Percentiles rank a stretch among this genome's conserved stretches.
phyloP scores from a whole-genome alignment of 2,888 invertebrate species.

The Idaea dimidiata region DNA sequence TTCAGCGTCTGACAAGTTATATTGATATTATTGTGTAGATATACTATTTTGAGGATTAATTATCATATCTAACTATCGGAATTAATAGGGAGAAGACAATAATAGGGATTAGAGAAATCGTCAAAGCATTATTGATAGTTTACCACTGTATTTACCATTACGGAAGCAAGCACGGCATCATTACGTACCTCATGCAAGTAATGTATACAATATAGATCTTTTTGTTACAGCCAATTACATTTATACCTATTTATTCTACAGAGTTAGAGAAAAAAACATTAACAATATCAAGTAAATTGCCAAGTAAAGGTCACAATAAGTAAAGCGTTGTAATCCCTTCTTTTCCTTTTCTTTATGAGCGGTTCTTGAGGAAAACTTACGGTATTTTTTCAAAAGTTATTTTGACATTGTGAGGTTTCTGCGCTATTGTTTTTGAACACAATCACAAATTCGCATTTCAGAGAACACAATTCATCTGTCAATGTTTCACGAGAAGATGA shows the following conservation, averaged over 20 bases:
- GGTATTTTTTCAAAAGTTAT: not conserved
- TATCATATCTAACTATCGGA: too few species aligned
- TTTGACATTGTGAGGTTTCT: constrained; percentile 38
- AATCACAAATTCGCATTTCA: not conserved
- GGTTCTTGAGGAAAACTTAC: too few species aligned
- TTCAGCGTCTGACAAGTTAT: too few species aligned
- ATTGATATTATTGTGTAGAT: too few species aligned
- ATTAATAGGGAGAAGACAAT: too few species aligned
- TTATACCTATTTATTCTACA: not conserved
- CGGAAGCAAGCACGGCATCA: too few species aligned
- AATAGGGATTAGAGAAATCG: too few species aligned
- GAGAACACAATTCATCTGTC: constrained; percentile 65
- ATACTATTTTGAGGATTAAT: too few species aligned
- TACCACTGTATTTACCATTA: too few species aligned
- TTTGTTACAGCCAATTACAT: not conserved
- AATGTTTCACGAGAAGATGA: constrained; percentile 71
- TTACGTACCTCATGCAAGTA: too few species aligned
- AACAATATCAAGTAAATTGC: not conserved
- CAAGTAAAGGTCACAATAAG: not conserved
- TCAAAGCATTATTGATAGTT: too few species aligned
- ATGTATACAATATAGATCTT: not conserved
- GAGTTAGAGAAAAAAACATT: not conserved
- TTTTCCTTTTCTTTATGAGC: not conserved
- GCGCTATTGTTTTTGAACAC: constrained; percentile 53
- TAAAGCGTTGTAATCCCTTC: not conserved